Conservation (phyloP, 2,113 vertebrate species). For the Engystomops pustulosus region DNA sequence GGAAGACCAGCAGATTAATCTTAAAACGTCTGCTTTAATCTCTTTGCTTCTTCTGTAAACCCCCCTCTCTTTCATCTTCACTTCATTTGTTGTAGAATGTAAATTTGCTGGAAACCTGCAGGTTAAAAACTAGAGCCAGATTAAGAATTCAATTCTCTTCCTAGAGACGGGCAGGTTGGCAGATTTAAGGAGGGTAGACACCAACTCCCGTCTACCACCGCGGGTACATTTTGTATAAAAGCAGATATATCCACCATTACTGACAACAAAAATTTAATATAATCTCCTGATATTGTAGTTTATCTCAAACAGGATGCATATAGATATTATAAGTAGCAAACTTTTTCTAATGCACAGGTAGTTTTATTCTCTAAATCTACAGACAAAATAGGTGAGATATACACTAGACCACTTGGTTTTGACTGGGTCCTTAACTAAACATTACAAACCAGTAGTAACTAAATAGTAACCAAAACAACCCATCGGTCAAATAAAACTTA, state of each 20-base stretch:
- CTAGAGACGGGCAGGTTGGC: slow-evolving; percentile 10
- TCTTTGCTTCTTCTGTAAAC: slow-evolving; percentile 52
- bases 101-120: slow-evolving; percentile 54
- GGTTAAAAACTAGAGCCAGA: slow-evolving; percentile 56
- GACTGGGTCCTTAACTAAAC: too few relatives aligned
- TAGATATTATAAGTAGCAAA: too few relatives aligned
- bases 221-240: neutral
- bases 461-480: too few relatives aligned
- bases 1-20: slow-evolving; percentile 59
- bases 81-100: slow-evolving; percentile 59
- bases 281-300: too few relatives aligned
- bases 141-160: slow-evolving; percentile 44
- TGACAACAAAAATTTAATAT: too few relatives aligned
- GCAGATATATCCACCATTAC: neutral
- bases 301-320: too few relatives aligned
- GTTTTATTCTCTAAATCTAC: too few relatives aligned
- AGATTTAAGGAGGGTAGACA: neutral
- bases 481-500: too few relatives aligned
- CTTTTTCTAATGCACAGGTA: too few relatives aligned
- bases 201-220: neutral
- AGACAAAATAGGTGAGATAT: too few relatives aligned
- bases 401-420: too few relatives aligned
- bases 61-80: slow-evolving; percentile 58
- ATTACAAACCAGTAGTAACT: too few relatives aligned
- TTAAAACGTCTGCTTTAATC: slow-evolving; percentile 59